phyloP scores from a whole-genome alignment of 2,888 invertebrate genomes.

The Choristoneura rosaceana region DNA sequence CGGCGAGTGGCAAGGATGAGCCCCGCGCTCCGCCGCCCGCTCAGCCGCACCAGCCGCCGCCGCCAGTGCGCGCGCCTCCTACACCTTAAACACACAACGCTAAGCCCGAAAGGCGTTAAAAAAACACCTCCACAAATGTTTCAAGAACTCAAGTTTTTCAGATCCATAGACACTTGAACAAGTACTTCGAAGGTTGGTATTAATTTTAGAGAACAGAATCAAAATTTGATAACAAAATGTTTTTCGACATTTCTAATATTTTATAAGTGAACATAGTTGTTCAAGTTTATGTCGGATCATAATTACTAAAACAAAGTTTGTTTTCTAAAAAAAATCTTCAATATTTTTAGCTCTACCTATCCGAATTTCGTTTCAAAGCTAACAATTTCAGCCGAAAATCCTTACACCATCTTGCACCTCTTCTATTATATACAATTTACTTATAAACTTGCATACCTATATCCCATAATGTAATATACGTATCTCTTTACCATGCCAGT shows the following conservation, averaged over 20 bases:
- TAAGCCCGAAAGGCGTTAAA: slow-evolving; percentile 32
- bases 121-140: slow-evolving; percentile 22
- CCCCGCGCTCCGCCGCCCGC: slow-evolving; percentile 68
- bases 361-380: background rate
- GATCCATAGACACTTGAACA: slow-evolving; percentile 16
- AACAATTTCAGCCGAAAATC: background rate
- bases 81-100: slow-evolving; percentile 55
- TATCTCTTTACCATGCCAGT: too few species aligned
- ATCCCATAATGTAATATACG: too few species aligned
- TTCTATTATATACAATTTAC: background rate
- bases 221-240: background rate
- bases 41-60: slow-evolving; percentile 54
- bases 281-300: background rate
- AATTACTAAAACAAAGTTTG: background rate
- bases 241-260: background rate
- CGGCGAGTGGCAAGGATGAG: slow-evolving; percentile 63
- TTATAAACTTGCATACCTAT: background rate
- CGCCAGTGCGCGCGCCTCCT: slow-evolving; percentile 77
- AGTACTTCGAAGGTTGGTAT: slow-evolving; percentile 6
- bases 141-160: slow-evolving; percentile 10
- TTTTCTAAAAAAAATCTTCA: background rate
- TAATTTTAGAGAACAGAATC: background rate
- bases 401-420: background rate
- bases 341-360: background rate
- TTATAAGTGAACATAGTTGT: background rate